These are phyloP conservation scores for Acanthopagrus latus DNA, from an alignment of 2,797 vertebrate genomes.

Conservation along the genomic window DNA sequence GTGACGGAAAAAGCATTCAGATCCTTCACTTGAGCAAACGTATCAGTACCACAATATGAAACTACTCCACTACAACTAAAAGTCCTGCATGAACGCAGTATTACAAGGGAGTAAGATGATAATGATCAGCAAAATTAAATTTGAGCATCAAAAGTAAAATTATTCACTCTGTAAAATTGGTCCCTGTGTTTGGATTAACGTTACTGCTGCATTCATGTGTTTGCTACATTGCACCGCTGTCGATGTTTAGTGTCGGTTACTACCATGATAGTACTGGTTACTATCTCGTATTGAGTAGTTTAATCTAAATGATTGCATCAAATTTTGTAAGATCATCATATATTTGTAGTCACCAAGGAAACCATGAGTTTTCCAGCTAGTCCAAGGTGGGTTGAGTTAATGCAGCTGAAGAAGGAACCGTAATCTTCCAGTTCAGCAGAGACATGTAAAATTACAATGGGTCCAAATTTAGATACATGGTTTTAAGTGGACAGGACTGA, in stretches of 20 bases:
- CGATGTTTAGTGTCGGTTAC: neutral
- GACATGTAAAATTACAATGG: too few species aligned
- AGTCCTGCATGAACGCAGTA: neutral
- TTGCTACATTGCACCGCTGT: neutral
- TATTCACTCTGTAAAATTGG: too few species aligned
- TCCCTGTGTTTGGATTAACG: neutral
- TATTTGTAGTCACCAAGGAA: neutral
- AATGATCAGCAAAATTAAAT: neutral
- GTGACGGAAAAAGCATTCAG: conserved; percentile 9
- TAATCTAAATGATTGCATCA: neutral
- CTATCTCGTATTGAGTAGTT: neutral
- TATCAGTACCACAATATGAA: neutral
- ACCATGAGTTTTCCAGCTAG: neutral
- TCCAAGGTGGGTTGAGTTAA: neutral
- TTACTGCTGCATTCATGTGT: neutral
- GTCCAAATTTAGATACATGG: neutral
- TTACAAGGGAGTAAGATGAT: neutral
- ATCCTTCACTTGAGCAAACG: neutral
- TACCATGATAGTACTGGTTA: neutral
- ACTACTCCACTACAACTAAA: neutral
- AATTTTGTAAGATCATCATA: neutral
- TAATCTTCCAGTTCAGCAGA: neutral
- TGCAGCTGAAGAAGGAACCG: neutral
- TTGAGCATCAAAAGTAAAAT: too few species aligned
- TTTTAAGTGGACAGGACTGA: neutral